Base-by-base conservation (phyloP, 1,140 invertebrate genomes). In the Zaprionus ornatus region DNA sequence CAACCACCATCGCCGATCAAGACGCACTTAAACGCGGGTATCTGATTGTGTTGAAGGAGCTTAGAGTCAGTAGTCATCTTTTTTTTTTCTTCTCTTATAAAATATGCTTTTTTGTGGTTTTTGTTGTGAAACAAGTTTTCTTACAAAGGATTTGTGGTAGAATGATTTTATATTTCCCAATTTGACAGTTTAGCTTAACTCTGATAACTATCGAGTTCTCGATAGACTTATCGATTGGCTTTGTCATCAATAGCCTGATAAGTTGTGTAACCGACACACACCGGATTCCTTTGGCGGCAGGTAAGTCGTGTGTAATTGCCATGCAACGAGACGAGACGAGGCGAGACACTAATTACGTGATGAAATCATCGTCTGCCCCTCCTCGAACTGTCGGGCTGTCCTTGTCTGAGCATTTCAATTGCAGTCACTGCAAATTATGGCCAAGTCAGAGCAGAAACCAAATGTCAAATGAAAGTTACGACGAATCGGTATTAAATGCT, bases 1-100 rank as follows among this genome's bases (percentile, higher is more conserved):
- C 99, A 99, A 94, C 99, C 99, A 92, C 99, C 99, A 93, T 99
- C 99, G 56, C 99, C 99, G 48, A 99, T 98, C 21, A 99, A 94
- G 21, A 99, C 99, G 91, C 99, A 98, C 95, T 99, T 97, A 93
- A 88, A 88, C 25, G 84, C 81, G 54, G 85, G 85, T 4, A 88
- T 88, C 65, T 87, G 80, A 27, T 81, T 3, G 1, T 17, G 2
- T 2, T 21, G 19, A 3, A 12, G 0, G 1, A 21, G 7, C 9
- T 48, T 6, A 4, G 4, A 6, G 7, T 17, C n/a, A 45, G 15
- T 17, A 6, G 7, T 45, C 6, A 45, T 45, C 1, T n/a, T 45
- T 5, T 1, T 45, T 17, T 50, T 12, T 23, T 1, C 3, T 50
- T 23, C 1, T 23, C 2, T 4, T 23, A n/a, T 23, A 21, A 48